A percentile compares a stretch with the other conserved stretches of the same genome.
These are phyloP conservation scores for Spheniscus humboldti DNA, from an alignment of 2,797 vertebrate species.

Conservation along the genomic window DNA sequence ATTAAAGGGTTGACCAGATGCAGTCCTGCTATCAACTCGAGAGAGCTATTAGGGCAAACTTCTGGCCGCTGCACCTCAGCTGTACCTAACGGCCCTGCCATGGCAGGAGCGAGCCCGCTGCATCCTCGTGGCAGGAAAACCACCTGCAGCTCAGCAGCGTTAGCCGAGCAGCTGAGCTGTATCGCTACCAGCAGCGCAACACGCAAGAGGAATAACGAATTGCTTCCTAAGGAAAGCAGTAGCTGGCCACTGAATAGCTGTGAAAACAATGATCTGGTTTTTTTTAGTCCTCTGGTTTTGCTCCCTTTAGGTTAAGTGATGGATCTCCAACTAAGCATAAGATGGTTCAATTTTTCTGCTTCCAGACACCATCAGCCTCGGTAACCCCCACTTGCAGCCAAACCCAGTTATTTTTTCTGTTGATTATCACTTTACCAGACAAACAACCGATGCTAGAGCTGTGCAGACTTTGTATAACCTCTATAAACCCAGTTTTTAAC, in stretches of 20 bases:
- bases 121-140: rapidly evolving
- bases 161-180: background rate
- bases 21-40: background rate
- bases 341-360: background rate
- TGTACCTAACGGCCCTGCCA: background rate
- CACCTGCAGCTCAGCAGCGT: background rate
- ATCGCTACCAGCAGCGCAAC: background rate
- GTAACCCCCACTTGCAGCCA: background rate
- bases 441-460: background rate
- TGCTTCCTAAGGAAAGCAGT: background rate
- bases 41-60: background rate
- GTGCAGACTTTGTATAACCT: background rate
- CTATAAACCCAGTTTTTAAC: background rate
- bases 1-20: background rate
- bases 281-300: background rate
- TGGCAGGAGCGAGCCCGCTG: rapidly evolving
- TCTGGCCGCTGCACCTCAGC: background rate
- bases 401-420: background rate
- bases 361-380: background rate
- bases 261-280: background rate
- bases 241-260: background rate
- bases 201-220: background rate
- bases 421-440: background rate
- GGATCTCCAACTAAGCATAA: background rate
- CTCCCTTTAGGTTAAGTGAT: background rate